Evolutionary conservation across 2,113 vertebrate species (phyloP), one percentile per base, ranked within the genome.

Genomic region (Mystacornis crossleyi): DNA sequence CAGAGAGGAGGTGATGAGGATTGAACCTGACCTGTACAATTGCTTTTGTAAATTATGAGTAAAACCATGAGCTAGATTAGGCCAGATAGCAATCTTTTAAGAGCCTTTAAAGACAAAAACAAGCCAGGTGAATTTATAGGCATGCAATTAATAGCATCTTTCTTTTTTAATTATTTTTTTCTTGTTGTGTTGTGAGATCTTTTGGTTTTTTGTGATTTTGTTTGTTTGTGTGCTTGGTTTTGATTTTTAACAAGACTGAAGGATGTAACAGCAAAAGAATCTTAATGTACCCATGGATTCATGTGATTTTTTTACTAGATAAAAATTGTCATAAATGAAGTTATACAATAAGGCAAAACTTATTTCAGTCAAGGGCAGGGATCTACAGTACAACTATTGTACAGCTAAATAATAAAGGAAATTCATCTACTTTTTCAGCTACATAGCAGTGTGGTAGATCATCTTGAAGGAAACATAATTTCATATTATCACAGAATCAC

Each of bases 171-270:
- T 31, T 60, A n/a, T 74, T 4, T 47, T 47, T 8, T 24, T 43
- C 2, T 18, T 53, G 2, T 62, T 69, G 3, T 64, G 13, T 9
- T 33, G 8, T 53, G 7, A 0, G 5, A 48, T 38, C 28, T n/a
- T n/a, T n/a, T n/a, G 12, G 0, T 1, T 4, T 3, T 24, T 62
- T 45, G 4, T 36, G 14, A 2, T 31, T 48, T 62, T 75, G 4
- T 13, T 51, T 24, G 4, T 43, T 26, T 43, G 25, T 33, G 18
- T 21, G 4, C 12, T 47, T 62, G 10, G 4, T 61, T 38, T 64
- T 75, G 48, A 28, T 28, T 47, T 62, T 79, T 61, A 79, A 70
- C 12, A 66, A 91, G 50, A 42, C 17, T 51, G 28, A 74, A 81
- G 5, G 13, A 57, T 31, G 10, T 20, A 74, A 81, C 5, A 48